Base-by-base conservation (phyloP, 2,113 vertebrate genomes). In the Vicugna pacos region DNA sequence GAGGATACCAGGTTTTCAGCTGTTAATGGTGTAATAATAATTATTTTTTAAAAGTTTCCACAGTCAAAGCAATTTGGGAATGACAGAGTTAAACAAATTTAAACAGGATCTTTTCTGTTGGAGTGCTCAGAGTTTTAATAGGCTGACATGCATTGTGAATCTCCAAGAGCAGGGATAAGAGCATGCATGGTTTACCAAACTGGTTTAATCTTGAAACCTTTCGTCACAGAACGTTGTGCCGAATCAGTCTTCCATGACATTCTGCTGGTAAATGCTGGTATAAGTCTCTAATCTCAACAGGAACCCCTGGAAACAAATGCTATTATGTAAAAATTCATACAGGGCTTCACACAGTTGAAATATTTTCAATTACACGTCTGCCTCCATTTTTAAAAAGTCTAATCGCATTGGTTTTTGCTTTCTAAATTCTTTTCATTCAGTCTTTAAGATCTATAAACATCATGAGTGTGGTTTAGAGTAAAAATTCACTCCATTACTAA, bases 391-490 rank as follows among this genome's bases (percentile, higher is more conserved):
- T 81, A 6, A 72, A 72, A 83, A 76, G 28, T 92, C 92, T 73
- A 32, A 5, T 46, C 5, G 3, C 58, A 84, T 62, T 38, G 48
- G 5, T 69, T 72, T 91, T 65, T 83, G 42, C 62, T 80, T 70
- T 92, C 88, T 70, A 84, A 56, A 54, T 79, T 93, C 17, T 86
- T 97, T 77, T 88, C 35, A 38, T 83, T 82, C 75, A 88, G 14
- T 64, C n/a, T 56, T 77, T 76, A 72, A 62, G 46, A 79, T 76
- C 87, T 88, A 35, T 90, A 79, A 94, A 87, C 17, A 60, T 79
- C 32, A 75, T 24, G 13, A 93, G 3, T 54, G 15, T 67, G 17
- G 58, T 56, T 76, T 77, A 81, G 28, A 80, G 70, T 69, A 73
- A 52, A 89, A 75, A 73, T 73, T 93, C 26, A 50, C 84, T 56